These are phyloP conservation scores for Tachyglossus aculeatus DNA, from an alignment of 2,797 vertebrate species.

Conservation along the genomic window DNA sequence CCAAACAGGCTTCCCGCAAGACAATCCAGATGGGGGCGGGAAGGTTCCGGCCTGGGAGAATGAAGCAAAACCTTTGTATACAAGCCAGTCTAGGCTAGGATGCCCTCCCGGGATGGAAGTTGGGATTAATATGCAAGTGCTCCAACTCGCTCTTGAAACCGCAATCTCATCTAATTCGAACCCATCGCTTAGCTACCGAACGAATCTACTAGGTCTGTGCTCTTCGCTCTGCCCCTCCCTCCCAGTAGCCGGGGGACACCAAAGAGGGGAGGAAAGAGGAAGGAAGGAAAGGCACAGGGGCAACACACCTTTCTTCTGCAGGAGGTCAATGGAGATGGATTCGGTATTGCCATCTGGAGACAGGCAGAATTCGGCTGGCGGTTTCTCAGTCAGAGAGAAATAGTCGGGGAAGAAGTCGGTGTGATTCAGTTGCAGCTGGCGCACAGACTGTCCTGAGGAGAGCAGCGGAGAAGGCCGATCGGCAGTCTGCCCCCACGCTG, in stretches of 20 bases:
- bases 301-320: slow-evolving; percentile 89
- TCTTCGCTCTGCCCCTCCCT: background rate
- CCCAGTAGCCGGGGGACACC: background rate
- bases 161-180: too few species aligned
- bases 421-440: slow-evolving; percentile 80
- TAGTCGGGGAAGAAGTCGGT: slow-evolving; percentile 92
- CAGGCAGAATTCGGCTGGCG: slow-evolving; percentile 95
- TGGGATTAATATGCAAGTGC: too few species aligned
- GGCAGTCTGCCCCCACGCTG: background rate
- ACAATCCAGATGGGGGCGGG: too few species aligned
- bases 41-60: too few species aligned
- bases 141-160: too few species aligned
- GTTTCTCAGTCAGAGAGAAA: slow-evolving; percentile 92
- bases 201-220: background rate
- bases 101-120: too few species aligned
- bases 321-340: slow-evolving; percentile 87
- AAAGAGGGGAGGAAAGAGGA: background rate
- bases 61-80: too few species aligned
- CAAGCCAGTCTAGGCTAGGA: too few species aligned
- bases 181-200: too few species aligned
- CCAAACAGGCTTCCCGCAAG: too few species aligned
- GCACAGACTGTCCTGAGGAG: slow-evolving; percentile 76
- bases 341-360: slow-evolving; percentile 89
- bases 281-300: background rate
- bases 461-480: background rate